A percentile compares a stretch with the other conserved stretches of the same genome.
These are phyloP conservation scores for Rhinoraja longicauda DNA, from an alignment of 2,797 vertebrate species.

Conservation along the genomic window DNA sequence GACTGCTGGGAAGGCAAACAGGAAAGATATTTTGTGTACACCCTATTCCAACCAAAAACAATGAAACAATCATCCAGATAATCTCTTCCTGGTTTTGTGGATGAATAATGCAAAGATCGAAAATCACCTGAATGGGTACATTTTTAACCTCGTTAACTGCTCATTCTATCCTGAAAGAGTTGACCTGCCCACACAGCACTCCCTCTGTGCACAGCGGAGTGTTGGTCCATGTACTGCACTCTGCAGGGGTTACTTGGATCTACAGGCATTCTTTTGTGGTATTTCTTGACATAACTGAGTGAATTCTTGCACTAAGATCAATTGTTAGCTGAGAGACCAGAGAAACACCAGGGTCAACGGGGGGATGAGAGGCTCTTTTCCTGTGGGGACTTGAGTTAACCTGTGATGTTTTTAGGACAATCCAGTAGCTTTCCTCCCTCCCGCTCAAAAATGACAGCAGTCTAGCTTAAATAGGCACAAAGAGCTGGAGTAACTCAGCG, in stretches of 20 bases:
- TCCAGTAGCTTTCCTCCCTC: background rate
- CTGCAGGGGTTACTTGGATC: background rate
- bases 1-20: background rate
- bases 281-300: background rate
- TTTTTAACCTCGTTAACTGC: background rate
- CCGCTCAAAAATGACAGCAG: background rate
- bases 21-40: background rate
- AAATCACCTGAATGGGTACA: background rate
- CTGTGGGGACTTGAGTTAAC: background rate
- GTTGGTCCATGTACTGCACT: background rate
- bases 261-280: background rate
- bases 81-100: background rate
- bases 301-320: background rate
- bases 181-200: background rate
- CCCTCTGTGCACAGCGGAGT: background rate
- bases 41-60: background rate
- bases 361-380: background rate
- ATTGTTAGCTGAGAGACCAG: background rate
- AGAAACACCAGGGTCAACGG: background rate
- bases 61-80: background rate
- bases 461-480: too few species aligned
- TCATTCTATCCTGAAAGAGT: too few species aligned
- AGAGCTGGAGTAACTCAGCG: too few species aligned
- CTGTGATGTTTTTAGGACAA: background rate
- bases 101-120: background rate